Conservation (phyloP, 2,113 vertebrate species). For the Podocnemis expansa region DNA sequence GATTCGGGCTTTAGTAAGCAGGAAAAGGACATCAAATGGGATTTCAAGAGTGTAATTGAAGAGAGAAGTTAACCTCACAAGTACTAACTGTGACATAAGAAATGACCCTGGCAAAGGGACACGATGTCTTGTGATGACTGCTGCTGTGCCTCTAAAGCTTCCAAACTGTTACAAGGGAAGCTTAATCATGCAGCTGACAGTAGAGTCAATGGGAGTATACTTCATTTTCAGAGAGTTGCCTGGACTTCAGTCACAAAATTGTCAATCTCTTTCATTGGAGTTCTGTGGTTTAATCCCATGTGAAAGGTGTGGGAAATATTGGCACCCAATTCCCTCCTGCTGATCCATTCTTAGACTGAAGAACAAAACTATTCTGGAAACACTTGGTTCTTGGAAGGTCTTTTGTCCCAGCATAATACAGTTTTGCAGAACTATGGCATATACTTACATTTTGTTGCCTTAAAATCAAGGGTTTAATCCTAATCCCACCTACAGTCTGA, state of each 20-base stretch:
- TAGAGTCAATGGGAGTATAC: background rate
- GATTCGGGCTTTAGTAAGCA: background rate
- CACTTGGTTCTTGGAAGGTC: background rate
- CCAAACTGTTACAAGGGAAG: background rate
- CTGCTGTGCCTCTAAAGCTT: background rate
- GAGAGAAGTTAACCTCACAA: background rate
- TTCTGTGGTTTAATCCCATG: background rate
- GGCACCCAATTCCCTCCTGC: background rate
- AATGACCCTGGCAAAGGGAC: background rate
- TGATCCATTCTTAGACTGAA: fast-evolving
- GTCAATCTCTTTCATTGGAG: background rate
- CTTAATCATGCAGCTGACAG: background rate
- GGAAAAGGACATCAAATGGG: background rate
- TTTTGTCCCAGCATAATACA: fast-evolving
- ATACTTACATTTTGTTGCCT: background rate
- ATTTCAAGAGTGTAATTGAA: background rate
- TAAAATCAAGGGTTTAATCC: background rate
- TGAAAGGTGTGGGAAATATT: background rate
- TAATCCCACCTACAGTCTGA: background rate
- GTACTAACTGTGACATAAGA: background rate
- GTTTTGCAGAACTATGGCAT: background rate
- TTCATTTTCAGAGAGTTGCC: background rate
- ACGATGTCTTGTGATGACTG: background rate
- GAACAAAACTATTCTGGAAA: background rate
- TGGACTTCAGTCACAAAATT: background rate